Evolutionary conservation across 2,797 vertebrate genomes (phyloP), one percentile per base, ranked within the genome.

Genomic region (Philypnodon macrostomus): DNA sequence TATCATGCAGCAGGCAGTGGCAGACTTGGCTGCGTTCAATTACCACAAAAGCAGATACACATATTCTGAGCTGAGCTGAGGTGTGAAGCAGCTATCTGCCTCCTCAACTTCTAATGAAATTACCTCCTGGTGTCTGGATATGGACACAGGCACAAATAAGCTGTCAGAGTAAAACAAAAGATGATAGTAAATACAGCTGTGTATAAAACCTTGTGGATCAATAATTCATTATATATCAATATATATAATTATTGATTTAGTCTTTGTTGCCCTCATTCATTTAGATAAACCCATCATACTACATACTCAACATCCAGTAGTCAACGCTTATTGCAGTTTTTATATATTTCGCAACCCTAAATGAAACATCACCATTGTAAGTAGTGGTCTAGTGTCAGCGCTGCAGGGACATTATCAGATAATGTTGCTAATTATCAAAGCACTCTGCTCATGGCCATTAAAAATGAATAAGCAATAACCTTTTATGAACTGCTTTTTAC

Each of bases 11-110:
- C 16, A 33, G 48, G 54, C 66, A 62, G 58, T 40, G 37, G 49
- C 63, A 67, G 39, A 60, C 58, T 56, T 29, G 37, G 62, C 60
- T 52, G 34, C 47, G 41, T 70, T 65, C 41, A 60, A 55, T 68
- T 53, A 57, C 46, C 54, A 30, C 57, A 63, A 40, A n/a, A 56
- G 61, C 58, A 45, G 39, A 40, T 67, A 58, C 53, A 64, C 58
- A 65, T 67, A 63, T 60, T 67, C 55, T 54, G 32, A 15, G 52
- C 29, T 57, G 35, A 34, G 63, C 58, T 50, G 62, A 56, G 49
- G 56, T 57, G 47, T 69, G 55, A 48, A 39, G 34, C 31, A 63
- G 63, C 32, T 26, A 47, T 53, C 36, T 52, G 33, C 24, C 47
- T 70, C 47, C 47, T 33, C 19, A 10, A 24, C 8, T 35, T 44